Conservation (phyloP, 2,888 invertebrate genomes). For the Coenonympha glycerion region DNA sequence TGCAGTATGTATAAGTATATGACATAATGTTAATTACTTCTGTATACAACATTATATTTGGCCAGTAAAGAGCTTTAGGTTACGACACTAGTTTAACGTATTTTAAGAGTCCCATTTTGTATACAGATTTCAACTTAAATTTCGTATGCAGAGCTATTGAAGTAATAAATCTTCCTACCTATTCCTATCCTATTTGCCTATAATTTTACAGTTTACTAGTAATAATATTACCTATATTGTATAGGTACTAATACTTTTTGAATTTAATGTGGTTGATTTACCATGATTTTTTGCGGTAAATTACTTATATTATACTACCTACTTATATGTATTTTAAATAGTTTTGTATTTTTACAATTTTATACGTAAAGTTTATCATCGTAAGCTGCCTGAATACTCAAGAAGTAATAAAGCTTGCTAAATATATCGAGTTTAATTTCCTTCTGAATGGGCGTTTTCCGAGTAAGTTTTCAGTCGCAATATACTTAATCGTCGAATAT, state of each 20-base stretch:
- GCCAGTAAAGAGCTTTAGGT: conserved; percentile 5
- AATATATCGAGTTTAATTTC: conserved; percentile 25
- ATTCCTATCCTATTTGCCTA: too few relatives aligned
- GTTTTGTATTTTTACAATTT: conserved; percentile 21
- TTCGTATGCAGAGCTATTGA: too few relatives aligned
- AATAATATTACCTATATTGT: too few relatives aligned
- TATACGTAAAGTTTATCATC: conserved; percentile 16
- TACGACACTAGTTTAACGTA: background rate
- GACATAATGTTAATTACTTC: background rate
- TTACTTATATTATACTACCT: conserved; percentile 5
- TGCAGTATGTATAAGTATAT: too few relatives aligned
- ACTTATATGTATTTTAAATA: conserved; percentile 5
- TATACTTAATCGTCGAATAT: background rate
- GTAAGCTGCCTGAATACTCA: conserved; percentile 29
- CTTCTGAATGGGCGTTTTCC: conserved; percentile 6
- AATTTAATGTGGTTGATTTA: too few relatives aligned
- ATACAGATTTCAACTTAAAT: too few relatives aligned
- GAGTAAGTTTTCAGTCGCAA: background rate
- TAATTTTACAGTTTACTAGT: too few relatives aligned
- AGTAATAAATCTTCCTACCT: too few relatives aligned
- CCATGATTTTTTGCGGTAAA: background rate
- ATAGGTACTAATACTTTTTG: too few relatives aligned
- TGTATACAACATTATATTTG: background rate
- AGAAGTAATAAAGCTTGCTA: conserved; percentile 33
- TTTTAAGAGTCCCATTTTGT: too few relatives aligned